These are phyloP conservation scores for Chrysogorgia sp. DNA, from an alignment of 92 coral and sea anemone species.

Conservation along the genomic window DNA sequence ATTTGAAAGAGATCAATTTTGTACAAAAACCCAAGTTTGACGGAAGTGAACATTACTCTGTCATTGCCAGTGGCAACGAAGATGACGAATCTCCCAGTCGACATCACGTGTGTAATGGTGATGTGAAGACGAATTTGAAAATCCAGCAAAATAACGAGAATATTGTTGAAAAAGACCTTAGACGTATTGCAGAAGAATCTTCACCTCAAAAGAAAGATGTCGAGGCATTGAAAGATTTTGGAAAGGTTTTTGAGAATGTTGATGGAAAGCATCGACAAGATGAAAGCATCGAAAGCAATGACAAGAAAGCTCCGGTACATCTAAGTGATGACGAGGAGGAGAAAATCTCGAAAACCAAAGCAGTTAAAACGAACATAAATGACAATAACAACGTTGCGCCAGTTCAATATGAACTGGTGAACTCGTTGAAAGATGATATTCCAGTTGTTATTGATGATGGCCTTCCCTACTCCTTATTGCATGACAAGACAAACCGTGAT, in stretches of 20 bases:
- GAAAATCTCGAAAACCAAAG: background rate
- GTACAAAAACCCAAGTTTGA: constrained; percentile 25
- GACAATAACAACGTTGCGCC: background rate
- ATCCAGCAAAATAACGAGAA: constrained; percentile 3
- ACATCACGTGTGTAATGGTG: constrained; percentile 7
- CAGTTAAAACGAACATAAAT: background rate
- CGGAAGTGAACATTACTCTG: constrained; percentile 23
- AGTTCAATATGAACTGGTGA: background rate
- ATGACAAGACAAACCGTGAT: too few species aligned
- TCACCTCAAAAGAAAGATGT: background rate
- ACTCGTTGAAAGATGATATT: background rate
- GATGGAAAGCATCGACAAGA: background rate
- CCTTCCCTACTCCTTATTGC: background rate
- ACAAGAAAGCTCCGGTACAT: background rate
- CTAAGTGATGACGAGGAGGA: constrained; percentile 17
- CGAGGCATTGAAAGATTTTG: background rate
- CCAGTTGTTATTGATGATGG: background rate
- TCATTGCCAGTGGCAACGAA: background rate
- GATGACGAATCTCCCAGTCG: background rate
- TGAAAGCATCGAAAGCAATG: too few species aligned
- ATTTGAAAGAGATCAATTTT: constrained; percentile 4
- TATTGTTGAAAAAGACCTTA: background rate
- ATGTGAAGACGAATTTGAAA: constrained; percentile 24
- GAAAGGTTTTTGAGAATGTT: background rate
- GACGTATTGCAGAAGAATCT: constrained; percentile 14